phyloP scores from a whole-genome alignment of 2,113 vertebrate species.

The Stomatorhinus ivindoensis region DNA sequence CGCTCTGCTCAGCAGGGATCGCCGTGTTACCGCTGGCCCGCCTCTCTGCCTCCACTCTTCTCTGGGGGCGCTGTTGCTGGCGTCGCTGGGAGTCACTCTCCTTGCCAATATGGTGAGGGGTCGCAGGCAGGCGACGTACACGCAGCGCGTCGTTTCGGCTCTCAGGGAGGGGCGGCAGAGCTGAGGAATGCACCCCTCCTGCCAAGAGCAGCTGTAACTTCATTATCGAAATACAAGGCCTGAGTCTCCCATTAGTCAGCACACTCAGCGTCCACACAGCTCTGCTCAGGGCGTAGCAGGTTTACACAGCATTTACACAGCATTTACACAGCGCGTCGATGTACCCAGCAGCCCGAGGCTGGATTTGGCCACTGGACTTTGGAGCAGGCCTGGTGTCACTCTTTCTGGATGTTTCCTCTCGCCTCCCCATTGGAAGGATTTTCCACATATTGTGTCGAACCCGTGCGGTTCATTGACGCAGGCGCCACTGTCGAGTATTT shows the following conservation, averaged over 20 bases:
- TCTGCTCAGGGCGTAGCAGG: not conserved
- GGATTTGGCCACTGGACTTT: not conserved
- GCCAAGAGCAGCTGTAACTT: not conserved
- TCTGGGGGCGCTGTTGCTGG: not conserved
- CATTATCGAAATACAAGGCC: not conserved
- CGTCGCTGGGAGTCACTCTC: not conserved
- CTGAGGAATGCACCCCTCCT: not conserved
- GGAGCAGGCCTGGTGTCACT: not conserved
- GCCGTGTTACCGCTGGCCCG: not conserved
- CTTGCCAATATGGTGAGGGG: not conserved
- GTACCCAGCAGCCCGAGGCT: not conserved
- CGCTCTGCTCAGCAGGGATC: not conserved
- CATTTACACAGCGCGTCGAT: not conserved
- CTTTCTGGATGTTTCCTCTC: not conserved
- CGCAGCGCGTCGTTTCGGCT: not conserved
- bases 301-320: not conserved
- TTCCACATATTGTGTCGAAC: not conserved
- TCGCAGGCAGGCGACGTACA: not conserved
- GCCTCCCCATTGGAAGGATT: not conserved
- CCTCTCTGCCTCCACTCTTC: not conserved
- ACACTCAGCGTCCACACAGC: not conserved
- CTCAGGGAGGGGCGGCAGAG: not conserved
- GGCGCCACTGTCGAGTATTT: not conserved
- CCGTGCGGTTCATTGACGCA: not conserved
- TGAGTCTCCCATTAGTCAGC: not conserved